Percentiles rank a stretch among this genome's conserved stretches.
Evolutionary conservation across 92 coral and sea anemone species (phyloP).

Genomic region (Porites rus): DNA sequence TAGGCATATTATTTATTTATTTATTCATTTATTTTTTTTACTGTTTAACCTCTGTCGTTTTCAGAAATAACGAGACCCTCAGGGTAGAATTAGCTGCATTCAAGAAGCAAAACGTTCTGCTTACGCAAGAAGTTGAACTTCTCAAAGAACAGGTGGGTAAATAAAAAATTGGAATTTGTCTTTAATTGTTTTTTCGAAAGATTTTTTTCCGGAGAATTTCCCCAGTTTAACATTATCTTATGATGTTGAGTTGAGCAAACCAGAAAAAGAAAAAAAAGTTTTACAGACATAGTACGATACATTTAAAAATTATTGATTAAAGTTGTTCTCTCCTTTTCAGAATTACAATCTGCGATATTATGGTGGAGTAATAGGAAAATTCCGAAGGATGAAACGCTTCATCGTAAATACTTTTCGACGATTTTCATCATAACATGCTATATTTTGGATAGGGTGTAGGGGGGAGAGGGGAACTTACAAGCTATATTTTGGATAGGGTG

Average conservation of each 20-base stretch:
- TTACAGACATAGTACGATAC: too few relatives aligned
- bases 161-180: background rate
- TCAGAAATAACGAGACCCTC: background rate
- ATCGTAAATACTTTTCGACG: background rate
- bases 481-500: too few relatives aligned
- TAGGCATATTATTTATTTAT: too few relatives aligned
- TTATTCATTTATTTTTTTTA: too few relatives aligned
- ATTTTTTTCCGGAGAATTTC: too few relatives aligned
- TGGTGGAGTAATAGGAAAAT: background rate
- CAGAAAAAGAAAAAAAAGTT: too few relatives aligned
- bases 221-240: too few relatives aligned
- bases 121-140: background rate
- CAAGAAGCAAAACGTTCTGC: background rate
- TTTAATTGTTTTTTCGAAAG: too few relatives aligned
- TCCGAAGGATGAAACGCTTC: conserved; percentile 1
- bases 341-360: background rate
- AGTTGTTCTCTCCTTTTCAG: background rate
- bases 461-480: too few relatives aligned
- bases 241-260: too few relatives aligned
- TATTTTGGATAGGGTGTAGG: too few relatives aligned
- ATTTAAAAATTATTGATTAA: background rate
- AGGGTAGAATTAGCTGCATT: background rate
- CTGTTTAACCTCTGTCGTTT: too few relatives aligned
- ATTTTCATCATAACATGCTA: background rate
- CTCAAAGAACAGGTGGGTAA: conserved; percentile 8